phyloP scores from a whole-genome alignment of 1,140 invertebrate genomes.

The Scaptomyza montana region DNA sequence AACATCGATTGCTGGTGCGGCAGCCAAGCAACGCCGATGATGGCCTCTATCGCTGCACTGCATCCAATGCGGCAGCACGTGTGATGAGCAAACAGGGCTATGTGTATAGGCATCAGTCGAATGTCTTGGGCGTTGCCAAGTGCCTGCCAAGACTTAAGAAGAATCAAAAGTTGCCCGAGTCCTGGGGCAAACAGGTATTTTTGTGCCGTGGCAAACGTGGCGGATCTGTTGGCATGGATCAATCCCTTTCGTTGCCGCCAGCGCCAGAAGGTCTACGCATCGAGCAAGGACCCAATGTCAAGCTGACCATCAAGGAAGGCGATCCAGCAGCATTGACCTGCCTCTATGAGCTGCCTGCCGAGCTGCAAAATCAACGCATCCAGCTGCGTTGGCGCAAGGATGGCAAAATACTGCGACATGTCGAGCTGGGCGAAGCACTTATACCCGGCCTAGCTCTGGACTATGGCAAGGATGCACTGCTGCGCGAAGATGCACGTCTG shows the following conservation, averaged over 20 bases:
- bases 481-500: conserved; percentile 68
- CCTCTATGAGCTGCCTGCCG: conserved; percentile 85
- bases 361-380: conserved; percentile 71
- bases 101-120: conserved; percentile 57
- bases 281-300: conserved; percentile 84
- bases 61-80: conserved; percentile 89
- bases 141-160: conserved; percentile 71
- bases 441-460: conserved; percentile 48
- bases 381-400: conserved; percentile 90
- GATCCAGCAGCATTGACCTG: conserved; percentile 87
- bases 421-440: conserved; percentile 65
- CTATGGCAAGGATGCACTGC: conserved; percentile 58
- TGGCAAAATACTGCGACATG: conserved; percentile 86
- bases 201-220: conserved; percentile 75
- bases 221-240: conserved; percentile 44
- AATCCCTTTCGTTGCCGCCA: conserved; percentile 38
- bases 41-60: conserved; percentile 90
- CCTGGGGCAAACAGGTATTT: conserved; percentile 85
- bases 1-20: conserved; percentile 87
- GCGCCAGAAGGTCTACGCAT: conserved; percentile 65
- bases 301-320: conserved; percentile 88
- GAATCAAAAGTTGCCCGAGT: conserved; percentile 86
- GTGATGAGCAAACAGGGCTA: conserved; percentile 89
- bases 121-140: conserved; percentile 20
- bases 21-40: conserved; percentile 87